A percentile compares a stretch with the other conserved stretches of the same genome.
These are phyloP conservation scores for Orthochromis indermauri DNA, from an alignment of 2,113 vertebrate genomes.

Conservation along the genomic window DNA sequence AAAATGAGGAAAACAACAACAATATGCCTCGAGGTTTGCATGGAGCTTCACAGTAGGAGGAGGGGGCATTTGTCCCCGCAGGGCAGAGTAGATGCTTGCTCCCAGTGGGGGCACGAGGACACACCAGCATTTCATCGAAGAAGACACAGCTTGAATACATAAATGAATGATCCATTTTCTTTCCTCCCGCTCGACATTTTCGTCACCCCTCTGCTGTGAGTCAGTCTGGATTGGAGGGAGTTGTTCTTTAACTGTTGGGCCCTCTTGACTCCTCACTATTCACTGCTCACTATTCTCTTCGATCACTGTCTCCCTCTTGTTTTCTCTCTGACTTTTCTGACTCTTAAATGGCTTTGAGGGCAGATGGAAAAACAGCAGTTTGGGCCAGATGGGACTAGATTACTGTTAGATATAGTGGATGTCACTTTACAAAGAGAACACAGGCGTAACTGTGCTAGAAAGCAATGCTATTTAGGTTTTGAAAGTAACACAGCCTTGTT, in stretches of 20 bases:
- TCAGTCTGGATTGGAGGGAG: neutral
- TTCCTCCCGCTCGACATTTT: neutral
- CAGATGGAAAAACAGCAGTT: constrained; percentile 11
- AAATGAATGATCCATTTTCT: constrained; percentile 46
- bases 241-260: neutral
- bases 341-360: constrained; percentile 12
- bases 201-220: neutral
- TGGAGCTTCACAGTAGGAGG: constrained; percentile 33
- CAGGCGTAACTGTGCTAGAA: neutral
- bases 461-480: neutral
- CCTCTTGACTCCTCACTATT: neutral
- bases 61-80: constrained; percentile 40
- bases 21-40: constrained; percentile 39
- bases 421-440: neutral
- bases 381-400: neutral
- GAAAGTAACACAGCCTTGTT: neutral
- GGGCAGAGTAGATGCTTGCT: constrained; percentile 32
- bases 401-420: neutral
- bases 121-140: constrained; percentile 13
- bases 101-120: constrained; percentile 41
- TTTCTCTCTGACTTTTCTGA: constrained; percentile 12
- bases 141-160: constrained; percentile 51
- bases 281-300: neutral
- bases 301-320: constrained; percentile 22
- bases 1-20: constrained; percentile 23